Percentiles rank a stretch among this genome's conserved stretches.
Conservation (phyloP, 1,140 invertebrate species). For the Drosophila setifemur region DNA sequence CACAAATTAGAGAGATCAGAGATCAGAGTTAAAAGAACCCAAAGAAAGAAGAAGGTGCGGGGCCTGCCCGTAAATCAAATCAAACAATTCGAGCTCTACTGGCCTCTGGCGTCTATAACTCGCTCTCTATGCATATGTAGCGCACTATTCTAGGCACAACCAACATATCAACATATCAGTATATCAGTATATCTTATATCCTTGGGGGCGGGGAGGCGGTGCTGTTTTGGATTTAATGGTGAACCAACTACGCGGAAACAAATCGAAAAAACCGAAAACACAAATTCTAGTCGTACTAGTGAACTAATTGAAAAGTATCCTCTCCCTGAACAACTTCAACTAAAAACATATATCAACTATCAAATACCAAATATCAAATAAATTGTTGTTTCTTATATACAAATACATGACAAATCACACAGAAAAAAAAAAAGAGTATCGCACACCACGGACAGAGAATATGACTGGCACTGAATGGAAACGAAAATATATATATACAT, state of each 20-base stretch:
- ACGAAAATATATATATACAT: slow-evolving; percentile 8
- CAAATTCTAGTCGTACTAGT: slow-evolving; percentile 7
- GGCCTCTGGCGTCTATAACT: background rate
- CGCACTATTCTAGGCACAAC: slow-evolving; percentile 5
- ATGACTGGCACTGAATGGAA: slow-evolving; percentile 1
- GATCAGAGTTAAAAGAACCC: slow-evolving; percentile 8
- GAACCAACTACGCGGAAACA: slow-evolving; percentile 45
- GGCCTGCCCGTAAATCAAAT: slow-evolving; percentile 10
- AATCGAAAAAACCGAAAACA: slow-evolving; percentile 38
- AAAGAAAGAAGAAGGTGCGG: no score
- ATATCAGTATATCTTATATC: background rate
- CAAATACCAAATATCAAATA: background rate
- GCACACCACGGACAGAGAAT: background rate
- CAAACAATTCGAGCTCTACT: background rate
- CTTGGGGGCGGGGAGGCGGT: background rate
- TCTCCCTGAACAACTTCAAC: background rate
- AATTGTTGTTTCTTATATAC: slow-evolving; percentile 1
- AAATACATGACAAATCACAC: background rate
- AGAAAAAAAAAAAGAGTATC: background rate
- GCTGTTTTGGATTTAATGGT: background rate
- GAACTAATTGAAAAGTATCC: no score
- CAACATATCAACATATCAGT: background rate
- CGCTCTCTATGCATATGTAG: background rate
- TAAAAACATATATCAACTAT: background rate
- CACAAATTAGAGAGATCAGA: slow-evolving; percentile 7